Evolutionary conservation across 2,888 invertebrate genomes (phyloP).

Genomic region (Tiliacea citrago): DNA sequence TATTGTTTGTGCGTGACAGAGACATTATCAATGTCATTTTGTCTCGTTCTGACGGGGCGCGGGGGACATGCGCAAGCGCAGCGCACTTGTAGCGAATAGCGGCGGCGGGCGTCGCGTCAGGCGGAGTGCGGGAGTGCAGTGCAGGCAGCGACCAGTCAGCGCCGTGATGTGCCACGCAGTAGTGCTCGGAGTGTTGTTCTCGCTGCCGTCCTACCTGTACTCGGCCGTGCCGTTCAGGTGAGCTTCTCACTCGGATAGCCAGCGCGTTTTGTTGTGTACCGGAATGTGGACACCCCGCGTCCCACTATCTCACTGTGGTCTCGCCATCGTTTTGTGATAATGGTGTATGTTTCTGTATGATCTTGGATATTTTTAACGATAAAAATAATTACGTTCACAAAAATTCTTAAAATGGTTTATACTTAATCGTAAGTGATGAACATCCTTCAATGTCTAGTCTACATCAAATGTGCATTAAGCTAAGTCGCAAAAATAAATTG

Average conservation of each 20-base stretch:
- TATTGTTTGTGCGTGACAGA: slow-evolving; percentile 49
- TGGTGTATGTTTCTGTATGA: slow-evolving; percentile 23
- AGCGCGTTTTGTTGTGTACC: slow-evolving; percentile 7
- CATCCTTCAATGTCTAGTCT: not conserved
- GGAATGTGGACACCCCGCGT: slow-evolving; percentile 13
- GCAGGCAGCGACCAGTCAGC: slow-evolving; percentile 62
- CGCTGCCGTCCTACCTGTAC: slow-evolving; percentile 86
- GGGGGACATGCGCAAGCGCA: slow-evolving; percentile 51
- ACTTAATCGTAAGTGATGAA: slow-evolving; percentile 20
- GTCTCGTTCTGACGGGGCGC: slow-evolving; percentile 52
- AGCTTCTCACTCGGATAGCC: slow-evolving; percentile 64
- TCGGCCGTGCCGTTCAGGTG: slow-evolving; percentile 88
- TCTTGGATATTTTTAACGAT: slow-evolving; percentile 8
- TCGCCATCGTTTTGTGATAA: slow-evolving; percentile 1
- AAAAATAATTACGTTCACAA: not conserved
- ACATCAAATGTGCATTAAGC: not conserved
- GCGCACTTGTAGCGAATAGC: slow-evolving; percentile 31
- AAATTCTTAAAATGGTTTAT: slow-evolving; percentile 8
- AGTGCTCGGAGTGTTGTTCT: slow-evolving; percentile 86
- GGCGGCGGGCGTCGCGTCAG: not conserved
- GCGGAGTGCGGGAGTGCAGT: slow-evolving; percentile 13
- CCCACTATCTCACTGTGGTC: slow-evolving; percentile 13
- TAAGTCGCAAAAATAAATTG: slow-evolving; percentile 1
- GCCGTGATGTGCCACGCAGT: slow-evolving; percentile 86
- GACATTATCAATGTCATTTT: slow-evolving; percentile 32